phyloP scores from a whole-genome alignment of 2,113 vertebrate species.

The Cyphomyrus discorhynchus region DNA sequence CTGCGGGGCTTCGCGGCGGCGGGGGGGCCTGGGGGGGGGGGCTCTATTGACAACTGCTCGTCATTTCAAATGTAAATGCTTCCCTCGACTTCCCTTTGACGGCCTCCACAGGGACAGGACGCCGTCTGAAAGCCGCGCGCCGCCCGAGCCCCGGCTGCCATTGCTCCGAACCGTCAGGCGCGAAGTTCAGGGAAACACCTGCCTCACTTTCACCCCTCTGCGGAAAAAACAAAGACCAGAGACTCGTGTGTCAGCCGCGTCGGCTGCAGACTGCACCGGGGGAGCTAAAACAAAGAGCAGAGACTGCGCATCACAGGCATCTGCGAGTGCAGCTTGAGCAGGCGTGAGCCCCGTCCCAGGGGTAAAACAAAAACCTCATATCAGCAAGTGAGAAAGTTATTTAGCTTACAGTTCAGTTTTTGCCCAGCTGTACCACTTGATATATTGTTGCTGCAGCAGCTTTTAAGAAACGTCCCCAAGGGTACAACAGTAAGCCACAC shows the following conservation, averaged over 20 bases:
- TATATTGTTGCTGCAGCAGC: neutral
- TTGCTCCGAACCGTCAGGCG: constrained; percentile 36
- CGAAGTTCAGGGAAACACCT: constrained; percentile 43
- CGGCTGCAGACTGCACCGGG: neutral
- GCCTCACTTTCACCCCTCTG: neutral
- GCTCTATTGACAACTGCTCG: neutral
- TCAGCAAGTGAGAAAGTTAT: neutral
- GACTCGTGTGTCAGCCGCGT: neutral
- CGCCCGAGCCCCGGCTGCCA: neutral
- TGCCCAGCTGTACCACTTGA: neutral
- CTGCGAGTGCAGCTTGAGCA: neutral
- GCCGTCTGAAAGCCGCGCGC: neutral
- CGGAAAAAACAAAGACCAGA: neutral
- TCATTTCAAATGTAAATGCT: constrained; percentile 14
- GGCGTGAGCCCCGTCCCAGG: neutral
- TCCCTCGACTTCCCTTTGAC: neutral
- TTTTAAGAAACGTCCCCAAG: neutral
- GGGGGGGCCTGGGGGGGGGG: too few relatives aligned
- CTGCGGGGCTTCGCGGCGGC: too few relatives aligned
- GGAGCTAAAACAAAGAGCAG: neutral
- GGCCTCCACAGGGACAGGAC: neutral
- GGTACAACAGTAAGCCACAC: neutral
- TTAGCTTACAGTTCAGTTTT: neutral
- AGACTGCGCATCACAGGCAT: neutral
- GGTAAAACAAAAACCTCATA: neutral